phyloP scores from a whole-genome alignment of 2,797 vertebrate species.

The Telmatherina bonti region DNA sequence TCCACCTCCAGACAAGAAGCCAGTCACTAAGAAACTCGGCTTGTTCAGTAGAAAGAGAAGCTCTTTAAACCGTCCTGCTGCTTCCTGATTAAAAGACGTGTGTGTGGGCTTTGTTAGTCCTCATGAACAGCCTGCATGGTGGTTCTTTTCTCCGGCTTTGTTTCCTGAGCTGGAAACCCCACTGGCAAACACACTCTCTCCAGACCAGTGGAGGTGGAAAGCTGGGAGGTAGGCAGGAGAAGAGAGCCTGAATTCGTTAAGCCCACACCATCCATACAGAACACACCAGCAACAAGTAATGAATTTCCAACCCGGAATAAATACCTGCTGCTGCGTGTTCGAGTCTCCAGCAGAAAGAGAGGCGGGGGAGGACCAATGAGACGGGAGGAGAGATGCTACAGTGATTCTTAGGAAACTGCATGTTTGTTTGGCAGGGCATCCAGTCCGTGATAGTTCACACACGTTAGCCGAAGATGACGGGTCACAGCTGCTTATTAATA shows the following conservation, averaged over 20 bases:
- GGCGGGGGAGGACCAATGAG: slow-evolving; percentile 48
- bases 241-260: slow-evolving; percentile 69
- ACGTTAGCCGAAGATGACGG: too few species aligned
- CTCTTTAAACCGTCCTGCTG: background rate
- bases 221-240: slow-evolving; percentile 48
- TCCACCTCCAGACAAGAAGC: too few species aligned
- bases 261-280: slow-evolving; percentile 64
- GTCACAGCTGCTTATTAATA: too few species aligned
- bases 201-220: slow-evolving; percentile 24
- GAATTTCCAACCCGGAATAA: slow-evolving; percentile 69
- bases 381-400: slow-evolving; percentile 40
- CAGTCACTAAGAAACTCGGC: background rate
- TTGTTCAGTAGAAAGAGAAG: background rate
- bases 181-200: slow-evolving; percentile 15
- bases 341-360: slow-evolving; percentile 51
- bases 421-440: slow-evolving; percentile 44
- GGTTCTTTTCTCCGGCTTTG: slow-evolving; percentile 29
- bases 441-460: background rate
- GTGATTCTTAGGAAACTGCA: slow-evolving; percentile 52
- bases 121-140: slow-evolving; percentile 5
- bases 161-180: slow-evolving; percentile 26
- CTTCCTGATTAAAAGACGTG: background rate
- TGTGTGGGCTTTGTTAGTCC: slow-evolving; percentile 7
- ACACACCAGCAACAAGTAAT: slow-evolving; percentile 63
- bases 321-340: slow-evolving; percentile 59